A percentile compares a stretch with the other conserved stretches of the same genome.
phyloP scores from a whole-genome alignment of 2,113 vertebrate species.

The Amblyopsis rosae region DNA sequence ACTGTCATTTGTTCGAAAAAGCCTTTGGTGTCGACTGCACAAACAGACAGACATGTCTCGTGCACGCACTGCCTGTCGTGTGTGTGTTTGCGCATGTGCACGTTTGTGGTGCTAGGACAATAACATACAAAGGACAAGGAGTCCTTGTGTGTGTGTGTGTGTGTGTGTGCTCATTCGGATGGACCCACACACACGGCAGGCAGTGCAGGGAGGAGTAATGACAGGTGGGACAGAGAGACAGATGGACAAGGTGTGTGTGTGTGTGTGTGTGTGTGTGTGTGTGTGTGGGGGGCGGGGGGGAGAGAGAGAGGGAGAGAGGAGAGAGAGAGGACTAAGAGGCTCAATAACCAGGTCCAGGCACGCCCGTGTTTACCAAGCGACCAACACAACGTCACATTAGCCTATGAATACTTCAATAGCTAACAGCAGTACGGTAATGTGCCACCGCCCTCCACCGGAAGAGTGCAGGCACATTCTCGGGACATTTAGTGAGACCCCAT shows the following conservation, averaged over 20 bases:
- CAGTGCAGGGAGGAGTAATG: no score
- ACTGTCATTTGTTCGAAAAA: no score
- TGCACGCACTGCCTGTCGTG: background rate
- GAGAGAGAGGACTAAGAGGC: conserved; percentile 12
- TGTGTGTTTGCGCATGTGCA: conserved; percentile 17
- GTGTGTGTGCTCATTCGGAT: conserved; percentile 26
- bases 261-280: no score
- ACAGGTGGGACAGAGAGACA: no score
- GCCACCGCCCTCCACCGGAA: no score
- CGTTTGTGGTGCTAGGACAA: conserved; percentile 1
- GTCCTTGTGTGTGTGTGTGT: conserved; percentile 49
- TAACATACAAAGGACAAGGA: conserved; percentile 54
- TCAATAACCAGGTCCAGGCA: conserved; percentile 28
- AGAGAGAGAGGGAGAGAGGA: background rate
- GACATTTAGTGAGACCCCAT: no score
- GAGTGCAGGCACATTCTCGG: no score
- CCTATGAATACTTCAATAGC: conserved; percentile 44
- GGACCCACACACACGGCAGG: conserved; percentile 26
- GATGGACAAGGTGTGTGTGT: no score
- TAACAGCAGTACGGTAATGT: background rate
- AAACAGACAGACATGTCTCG: no score
- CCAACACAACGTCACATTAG: conserved; percentile 18
- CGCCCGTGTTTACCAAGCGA: conserved; percentile 26
- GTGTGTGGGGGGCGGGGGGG: no score
- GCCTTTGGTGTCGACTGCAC: no score